Evolutionary conservation across 2,797 vertebrate genomes (phyloP), one percentile per base, ranked within the genome.

Genomic region (Apodemus agrarius): DNA sequence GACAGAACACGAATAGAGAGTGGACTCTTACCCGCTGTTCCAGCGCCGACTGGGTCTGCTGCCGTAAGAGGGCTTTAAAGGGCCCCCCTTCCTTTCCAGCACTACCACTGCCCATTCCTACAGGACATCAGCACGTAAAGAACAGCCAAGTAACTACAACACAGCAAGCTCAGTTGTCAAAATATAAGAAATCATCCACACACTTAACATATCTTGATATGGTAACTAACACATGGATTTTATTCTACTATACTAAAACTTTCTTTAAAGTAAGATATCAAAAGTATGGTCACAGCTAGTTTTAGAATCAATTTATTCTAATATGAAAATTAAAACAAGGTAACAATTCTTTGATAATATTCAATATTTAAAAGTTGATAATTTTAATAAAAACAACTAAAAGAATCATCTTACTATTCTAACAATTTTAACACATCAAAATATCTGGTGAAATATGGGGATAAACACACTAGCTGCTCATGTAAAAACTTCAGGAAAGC

Each of bases 51-150:
- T 99, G 99, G 0, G 99, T 99, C 98, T 99, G 99, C 90, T 99
- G 99, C 97, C 99, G 99, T 95, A 99, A 98, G n/a, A 99, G 99
- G 88, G 99, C 99, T 99, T 99, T 99, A 98, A 99, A 98, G n/a
- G 99, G 99, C 79, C 99, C 99, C 37, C 99, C 99, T 98, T 99
- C 99, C 98, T 99, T 99, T 97, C 99, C 99, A 69, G 98, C 99
- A 93, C 99, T 99, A 96, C 99, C 99, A 98, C 99, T 99, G 98
- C 99, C 99, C 99, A 99, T 99, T 98, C 99, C 99, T 99, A 98
- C 93, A 97, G 98, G 96, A 97, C 83, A 98, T 96, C 90, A 97
- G 98, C 93, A 98, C 83, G 93, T 86, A 98, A 98, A 97, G 85
- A 93, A 98, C 89, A 98, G 97, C 97, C 95, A 98, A 65, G 17